Evolutionary conservation across 2,113 vertebrate genomes (phyloP).

Genomic region (Cinclus cinclus): DNA sequence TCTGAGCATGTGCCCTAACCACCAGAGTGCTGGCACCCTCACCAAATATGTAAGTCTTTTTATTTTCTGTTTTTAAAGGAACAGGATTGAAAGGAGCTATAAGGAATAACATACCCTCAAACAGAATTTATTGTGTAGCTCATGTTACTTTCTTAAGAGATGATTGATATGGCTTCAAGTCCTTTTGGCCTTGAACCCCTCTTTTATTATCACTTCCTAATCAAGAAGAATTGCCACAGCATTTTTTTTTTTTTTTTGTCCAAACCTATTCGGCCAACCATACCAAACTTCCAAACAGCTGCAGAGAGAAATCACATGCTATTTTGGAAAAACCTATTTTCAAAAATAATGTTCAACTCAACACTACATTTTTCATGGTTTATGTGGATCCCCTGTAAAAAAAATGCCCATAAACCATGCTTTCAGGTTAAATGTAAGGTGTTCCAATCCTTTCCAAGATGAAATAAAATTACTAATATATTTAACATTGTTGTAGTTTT

Average conservation of each 20-base stretch:
- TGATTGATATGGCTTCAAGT: not conserved
- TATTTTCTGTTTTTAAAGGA: not conserved
- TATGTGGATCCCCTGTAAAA: not conserved
- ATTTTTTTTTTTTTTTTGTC: not conserved
- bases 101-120: not conserved
- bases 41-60: not conserved
- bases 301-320: not conserved
- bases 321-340: not conserved
- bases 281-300: not conserved
- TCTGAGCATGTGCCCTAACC: not conserved
- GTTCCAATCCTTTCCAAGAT: not conserved
- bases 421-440: not conserved
- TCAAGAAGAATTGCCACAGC: not conserved
- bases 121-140: not conserved
- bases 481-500: not conserved
- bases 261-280: not conserved
- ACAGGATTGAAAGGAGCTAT: not conserved
- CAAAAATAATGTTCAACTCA: not conserved
- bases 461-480: not conserved
- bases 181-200: not conserved
- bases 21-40: accelerated
- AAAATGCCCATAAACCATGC: not conserved
- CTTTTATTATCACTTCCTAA: not conserved
- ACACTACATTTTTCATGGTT: not conserved
- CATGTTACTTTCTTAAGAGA: not conserved